Evolutionary conservation across 2,888 invertebrate species (phyloP), one percentile per base, ranked within the genome.

Genomic region (Microctonus aethiopoides): DNA sequence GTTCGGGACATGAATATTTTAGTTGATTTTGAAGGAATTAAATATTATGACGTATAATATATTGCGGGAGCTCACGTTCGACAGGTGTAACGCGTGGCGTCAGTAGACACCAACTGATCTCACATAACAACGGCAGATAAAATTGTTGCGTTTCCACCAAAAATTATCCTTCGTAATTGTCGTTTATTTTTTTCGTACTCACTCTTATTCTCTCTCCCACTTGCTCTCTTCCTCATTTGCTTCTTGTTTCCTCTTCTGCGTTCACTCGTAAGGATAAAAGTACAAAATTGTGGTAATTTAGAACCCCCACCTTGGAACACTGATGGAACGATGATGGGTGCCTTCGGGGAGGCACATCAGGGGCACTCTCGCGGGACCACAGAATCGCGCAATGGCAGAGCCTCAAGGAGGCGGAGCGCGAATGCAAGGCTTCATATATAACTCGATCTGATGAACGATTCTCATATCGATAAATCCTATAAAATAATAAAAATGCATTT

Each of bases 81-180:
- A 60, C 83, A 84, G 85, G 85, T 84, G 84, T 84, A 84, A 85
- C 85, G 83, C 84, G 84, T 79, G 80, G 82, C 81, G 80, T 79
- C 81, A 84, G 85, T 85, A 84, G 84, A 79, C 84, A 81, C 82
- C 82, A 84, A 84, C 84, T 84, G 84, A 84, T 85, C 85, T 83
- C 85, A 80, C 83, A 84, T 84, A 85, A 85, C 85, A 84, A 84
- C 84, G 82, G 78, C 82, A 84, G 84, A 84, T 84, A 85, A 84
- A 84, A 84, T 85, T 84, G 83, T 85, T 84, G 85, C 84, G 85
- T 84, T 84, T 85, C 85, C 81, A 85, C 84, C 85, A 84, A 84
- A 84, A 84, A 85, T 84, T 83, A 84, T 85, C 84, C 81, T 82
- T 84, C 65, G 62, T 68, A 65, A 52, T 81, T 81, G 76, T 76